Percentiles rank a stretch among this genome's conserved stretches.
phyloP scores from a whole-genome alignment of 2,113 vertebrate genomes.

The Hemichromis elongatus region DNA sequence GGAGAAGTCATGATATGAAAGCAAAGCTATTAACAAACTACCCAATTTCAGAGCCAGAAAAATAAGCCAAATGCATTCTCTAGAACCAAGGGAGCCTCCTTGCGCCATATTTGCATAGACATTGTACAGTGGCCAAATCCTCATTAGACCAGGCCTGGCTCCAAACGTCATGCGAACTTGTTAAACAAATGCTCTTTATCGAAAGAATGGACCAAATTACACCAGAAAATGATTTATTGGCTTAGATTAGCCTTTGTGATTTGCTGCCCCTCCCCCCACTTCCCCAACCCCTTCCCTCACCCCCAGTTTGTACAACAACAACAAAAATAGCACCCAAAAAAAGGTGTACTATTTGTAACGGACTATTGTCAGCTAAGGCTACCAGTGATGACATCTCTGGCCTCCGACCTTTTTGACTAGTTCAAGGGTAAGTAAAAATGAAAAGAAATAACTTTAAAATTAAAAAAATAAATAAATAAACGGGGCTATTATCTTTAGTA shows the following conservation, averaged over 20 bases:
- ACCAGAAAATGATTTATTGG: slow-evolving; percentile 28
- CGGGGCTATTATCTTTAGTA: slow-evolving; percentile 35
- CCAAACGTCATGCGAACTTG: slow-evolving; percentile 12
- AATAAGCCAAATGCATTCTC: slow-evolving; percentile 52
- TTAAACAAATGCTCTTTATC: slow-evolving; percentile 23
- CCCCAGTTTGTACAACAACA: slow-evolving; percentile 35
- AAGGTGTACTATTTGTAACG: slow-evolving; percentile 52
- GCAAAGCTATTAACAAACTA: slow-evolving; percentile 58
- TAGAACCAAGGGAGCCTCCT: slow-evolving; percentile 44
- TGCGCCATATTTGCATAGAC: slow-evolving; percentile 57
- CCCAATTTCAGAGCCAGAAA: slow-evolving; percentile 58
- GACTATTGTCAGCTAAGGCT: slow-evolving; percentile 38
- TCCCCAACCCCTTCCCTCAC: background rate
- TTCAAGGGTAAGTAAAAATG: slow-evolving; percentile 14
- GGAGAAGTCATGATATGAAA: slow-evolving; percentile 32
- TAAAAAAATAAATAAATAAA: background rate
- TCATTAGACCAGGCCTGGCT: slow-evolving; percentile 39
- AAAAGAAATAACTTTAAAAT: background rate
- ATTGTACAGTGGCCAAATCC: slow-evolving; percentile 49
- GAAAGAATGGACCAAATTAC: slow-evolving; percentile 55
- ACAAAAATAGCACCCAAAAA: slow-evolving; percentile 24
- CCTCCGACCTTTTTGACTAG: slow-evolving; percentile 15
- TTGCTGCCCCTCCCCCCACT: background rate
- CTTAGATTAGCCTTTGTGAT: slow-evolving; percentile 41
- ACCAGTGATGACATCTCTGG: slow-evolving; percentile 44